These are phyloP conservation scores for Serranochromis macrocephalus DNA, from an alignment of 2,113 vertebrate species.

Conservation along the genomic window DNA sequence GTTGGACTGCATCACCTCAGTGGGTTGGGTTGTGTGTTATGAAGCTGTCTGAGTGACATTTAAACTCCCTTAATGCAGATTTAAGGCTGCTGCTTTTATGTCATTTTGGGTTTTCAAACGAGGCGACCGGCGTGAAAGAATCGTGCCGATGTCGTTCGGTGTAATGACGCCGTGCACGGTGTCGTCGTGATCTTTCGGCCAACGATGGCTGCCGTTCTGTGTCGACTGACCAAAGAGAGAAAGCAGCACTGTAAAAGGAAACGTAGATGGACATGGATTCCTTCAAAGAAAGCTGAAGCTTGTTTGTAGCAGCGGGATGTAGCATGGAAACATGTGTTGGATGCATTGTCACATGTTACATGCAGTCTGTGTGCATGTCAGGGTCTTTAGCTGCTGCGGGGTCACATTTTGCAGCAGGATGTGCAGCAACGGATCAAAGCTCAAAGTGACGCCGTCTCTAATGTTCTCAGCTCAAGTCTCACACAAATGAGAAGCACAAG, in stretches of 20 bases:
- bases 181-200: not conserved
- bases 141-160: accelerated
- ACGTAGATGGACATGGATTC: accelerated
- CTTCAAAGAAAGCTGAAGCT: not conserved
- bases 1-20: not conserved
- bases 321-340: not conserved
- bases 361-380: not conserved
- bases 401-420: not conserved
- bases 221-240: not conserved
- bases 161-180: accelerated
- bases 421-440: not conserved
- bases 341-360: not conserved
- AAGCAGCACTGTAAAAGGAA: not conserved
- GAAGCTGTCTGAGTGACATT: not conserved
- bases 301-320: not conserved
- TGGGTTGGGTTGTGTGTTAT: not conserved
- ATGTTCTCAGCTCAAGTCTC: not conserved
- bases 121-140: not conserved
- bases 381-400: not conserved
- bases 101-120: not conserved
- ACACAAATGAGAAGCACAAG: accelerated
- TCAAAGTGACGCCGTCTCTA: not conserved
- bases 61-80: not conserved
- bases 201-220: not conserved
- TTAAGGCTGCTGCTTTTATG: not conserved